phyloP scores from a whole-genome alignment of 2,113 vertebrate species.

The Notothenia coriiceps region DNA sequence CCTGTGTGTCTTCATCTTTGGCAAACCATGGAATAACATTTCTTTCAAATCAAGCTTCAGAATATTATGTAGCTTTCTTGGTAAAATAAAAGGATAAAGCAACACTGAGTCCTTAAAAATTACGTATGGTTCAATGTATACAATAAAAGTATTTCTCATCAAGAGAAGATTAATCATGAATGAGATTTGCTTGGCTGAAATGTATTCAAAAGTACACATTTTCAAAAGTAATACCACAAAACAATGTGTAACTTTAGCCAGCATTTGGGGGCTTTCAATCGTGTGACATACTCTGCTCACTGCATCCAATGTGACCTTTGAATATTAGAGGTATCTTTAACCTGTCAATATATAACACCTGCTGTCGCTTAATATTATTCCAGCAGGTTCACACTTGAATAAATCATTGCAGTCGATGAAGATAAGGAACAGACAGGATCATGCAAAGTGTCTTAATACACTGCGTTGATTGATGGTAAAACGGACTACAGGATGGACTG shows the following conservation, averaged over 20 bases:
- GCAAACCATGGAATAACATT: slow-evolving; percentile 9
- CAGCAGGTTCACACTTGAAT: background rate
- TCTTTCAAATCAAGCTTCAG: slow-evolving; percentile 14
- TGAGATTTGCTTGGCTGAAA: slow-evolving; percentile 25
- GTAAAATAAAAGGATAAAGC: slow-evolving; percentile 52
- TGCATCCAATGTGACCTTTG: background rate
- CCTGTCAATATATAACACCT: background rate
- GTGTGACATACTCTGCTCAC: background rate
- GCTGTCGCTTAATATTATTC: background rate
- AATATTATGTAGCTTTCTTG: slow-evolving; percentile 35
- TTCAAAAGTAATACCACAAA: too few species aligned
- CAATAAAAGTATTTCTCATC: slow-evolving; percentile 36
- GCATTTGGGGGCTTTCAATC: slow-evolving; percentile 21
- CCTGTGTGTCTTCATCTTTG: slow-evolving; percentile 42
- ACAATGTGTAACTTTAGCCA: background rate
- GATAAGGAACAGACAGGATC: background rate
- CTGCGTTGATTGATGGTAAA: background rate
- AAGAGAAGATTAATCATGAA: slow-evolving; percentile 32
- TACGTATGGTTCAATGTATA: slow-evolving; percentile 41
- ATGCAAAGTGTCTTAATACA: background rate
- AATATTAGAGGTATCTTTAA: background rate
- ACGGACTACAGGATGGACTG: background rate
- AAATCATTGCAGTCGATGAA: background rate
- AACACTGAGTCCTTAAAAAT: slow-evolving; percentile 54
- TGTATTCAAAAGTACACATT: too few species aligned